These are phyloP conservation scores for Acridotheres tristis DNA, from an alignment of 2,797 vertebrate genomes.

Conservation along the genomic window DNA sequence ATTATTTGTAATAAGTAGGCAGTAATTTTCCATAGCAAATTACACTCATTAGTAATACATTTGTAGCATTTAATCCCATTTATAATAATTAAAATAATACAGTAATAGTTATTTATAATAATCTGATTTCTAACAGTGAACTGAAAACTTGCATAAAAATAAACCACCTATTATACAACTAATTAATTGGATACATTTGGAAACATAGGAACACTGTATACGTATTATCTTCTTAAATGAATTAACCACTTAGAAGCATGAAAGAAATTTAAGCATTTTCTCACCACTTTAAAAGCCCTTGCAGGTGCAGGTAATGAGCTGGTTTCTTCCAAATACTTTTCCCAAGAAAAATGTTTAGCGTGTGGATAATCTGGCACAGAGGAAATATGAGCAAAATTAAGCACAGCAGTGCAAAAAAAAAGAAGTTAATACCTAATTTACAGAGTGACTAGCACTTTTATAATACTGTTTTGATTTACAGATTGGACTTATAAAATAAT, in stretches of 20 bases:
- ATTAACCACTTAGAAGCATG: not conserved
- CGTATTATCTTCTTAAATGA: not conserved
- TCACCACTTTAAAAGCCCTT: slow-evolving; percentile 87
- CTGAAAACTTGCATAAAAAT: not conserved
- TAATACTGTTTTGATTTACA: not conserved
- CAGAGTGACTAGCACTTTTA: not conserved
- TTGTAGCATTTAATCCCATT: slow-evolving; percentile 6
- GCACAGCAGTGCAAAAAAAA: not conserved
- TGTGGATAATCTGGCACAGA: slow-evolving; percentile 77
- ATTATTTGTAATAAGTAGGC: slow-evolving; percentile 15
- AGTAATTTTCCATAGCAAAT: slow-evolving; percentile 19
- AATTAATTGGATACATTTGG: not conserved
- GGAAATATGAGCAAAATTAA: slow-evolving; percentile 16
- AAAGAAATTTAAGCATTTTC: not conserved
- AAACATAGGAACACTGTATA: not conserved
- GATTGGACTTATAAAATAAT: not conserved
- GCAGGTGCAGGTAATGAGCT: slow-evolving; percentile 85
- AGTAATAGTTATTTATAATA: not conserved
- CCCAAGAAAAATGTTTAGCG: slow-evolving; percentile 84
- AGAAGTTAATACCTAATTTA: not conserved
- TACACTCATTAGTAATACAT: not conserved
- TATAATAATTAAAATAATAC: slow-evolving; percentile 18
- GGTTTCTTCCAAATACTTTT: slow-evolving; percentile 86
- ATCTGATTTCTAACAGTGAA: not conserved
- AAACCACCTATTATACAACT: not conserved